These are phyloP conservation scores for Apodemia mormo DNA, from an alignment of 2,888 invertebrate genomes.

Conservation along the genomic window DNA sequence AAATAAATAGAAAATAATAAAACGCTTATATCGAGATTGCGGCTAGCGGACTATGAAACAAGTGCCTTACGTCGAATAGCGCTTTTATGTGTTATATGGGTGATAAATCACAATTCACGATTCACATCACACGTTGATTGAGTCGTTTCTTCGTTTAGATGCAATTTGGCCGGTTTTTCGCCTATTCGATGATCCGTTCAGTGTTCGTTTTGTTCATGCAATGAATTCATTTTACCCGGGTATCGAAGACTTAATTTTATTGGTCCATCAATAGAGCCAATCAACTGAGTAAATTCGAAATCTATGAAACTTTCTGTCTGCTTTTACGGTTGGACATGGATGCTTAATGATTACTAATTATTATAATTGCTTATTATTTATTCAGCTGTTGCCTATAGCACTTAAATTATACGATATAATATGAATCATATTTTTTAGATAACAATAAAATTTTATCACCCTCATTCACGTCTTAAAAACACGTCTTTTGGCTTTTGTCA, in stretches of 20 bases:
- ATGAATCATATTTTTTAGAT: too few species aligned
- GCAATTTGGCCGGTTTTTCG: slow-evolving; percentile 32
- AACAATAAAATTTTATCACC: too few species aligned
- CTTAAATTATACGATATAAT: not conserved
- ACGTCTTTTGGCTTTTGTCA: too few species aligned
- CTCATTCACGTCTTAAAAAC: too few species aligned
- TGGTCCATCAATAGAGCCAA: slow-evolving; percentile 11
- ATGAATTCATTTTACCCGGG: slow-evolving; percentile 14
- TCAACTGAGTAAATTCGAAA: slow-evolving; percentile 12
- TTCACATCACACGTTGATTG: slow-evolving; percentile 28
- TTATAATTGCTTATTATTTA: not conserved
- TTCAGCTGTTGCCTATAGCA: not conserved
- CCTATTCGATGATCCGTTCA: slow-evolving; percentile 26
- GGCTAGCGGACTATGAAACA: slow-evolving; percentile 8
- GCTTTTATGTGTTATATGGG: slow-evolving; percentile 29
- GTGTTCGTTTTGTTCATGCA: slow-evolving; percentile 23
- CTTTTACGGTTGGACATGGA: not conserved
- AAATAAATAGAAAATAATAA: not conserved
- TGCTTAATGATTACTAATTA: not conserved
- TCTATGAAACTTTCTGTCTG: not conserved
- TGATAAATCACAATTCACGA: slow-evolving; percentile 33
- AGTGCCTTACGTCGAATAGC: slow-evolving; percentile 4
- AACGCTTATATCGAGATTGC: not conserved
- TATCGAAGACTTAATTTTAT: slow-evolving; percentile 18
- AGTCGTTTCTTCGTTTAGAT: slow-evolving; percentile 32